Percentiles rank a stretch among this genome's conserved stretches.
Conservation (phyloP, 2,888 invertebrate species). For the Toxonevra muliebris region DNA sequence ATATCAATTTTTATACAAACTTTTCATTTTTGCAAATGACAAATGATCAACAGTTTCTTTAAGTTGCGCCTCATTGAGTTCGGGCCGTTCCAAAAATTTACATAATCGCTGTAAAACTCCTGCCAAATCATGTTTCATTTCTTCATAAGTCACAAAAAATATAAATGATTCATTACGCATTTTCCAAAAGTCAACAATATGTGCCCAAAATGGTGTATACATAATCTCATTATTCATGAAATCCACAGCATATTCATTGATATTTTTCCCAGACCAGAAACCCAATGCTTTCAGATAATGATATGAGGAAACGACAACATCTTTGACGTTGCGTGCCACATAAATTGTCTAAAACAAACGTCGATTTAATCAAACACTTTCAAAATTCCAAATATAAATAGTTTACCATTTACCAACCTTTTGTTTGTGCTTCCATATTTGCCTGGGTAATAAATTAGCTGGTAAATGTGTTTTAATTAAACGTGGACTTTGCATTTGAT, state of each 20-base stretch:
- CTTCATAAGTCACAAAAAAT: slow-evolving; percentile 45
- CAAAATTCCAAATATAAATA: not conserved
- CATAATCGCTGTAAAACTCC: slow-evolving; percentile 32
- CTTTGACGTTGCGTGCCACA: slow-evolving; percentile 83
- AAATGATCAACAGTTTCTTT: slow-evolving; percentile 24
- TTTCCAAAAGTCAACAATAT: slow-evolving; percentile 45
- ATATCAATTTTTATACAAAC: not conserved
- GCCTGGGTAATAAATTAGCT: slow-evolving; percentile 41
- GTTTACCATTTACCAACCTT: slow-evolving; percentile 38
- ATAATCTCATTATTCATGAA: slow-evolving; percentile 37
- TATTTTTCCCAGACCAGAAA: slow-evolving; percentile 67
- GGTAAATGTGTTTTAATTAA: slow-evolving; percentile 48
- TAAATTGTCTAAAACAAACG: slow-evolving; percentile 71
- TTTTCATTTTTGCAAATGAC: slow-evolving; percentile 35
- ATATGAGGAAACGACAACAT: slow-evolving; percentile 81
- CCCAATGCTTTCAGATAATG: slow-evolving; percentile 72
- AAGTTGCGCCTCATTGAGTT: slow-evolving; percentile 21
- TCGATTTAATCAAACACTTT: not conserved
- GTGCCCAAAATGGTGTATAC: slow-evolving; percentile 41
- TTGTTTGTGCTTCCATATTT: slow-evolving; percentile 44
- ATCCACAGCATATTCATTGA: slow-evolving; percentile 62
- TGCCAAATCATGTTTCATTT: slow-evolving; percentile 42
- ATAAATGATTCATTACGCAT: slow-evolving; percentile 41
- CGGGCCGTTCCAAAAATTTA: slow-evolving; percentile 36
- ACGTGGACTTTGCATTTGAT: slow-evolving; percentile 40